Percentiles rank a stretch among this genome's conserved stretches.
Conservation (phyloP, 2,888 invertebrate species). For the Chesias legatella region DNA sequence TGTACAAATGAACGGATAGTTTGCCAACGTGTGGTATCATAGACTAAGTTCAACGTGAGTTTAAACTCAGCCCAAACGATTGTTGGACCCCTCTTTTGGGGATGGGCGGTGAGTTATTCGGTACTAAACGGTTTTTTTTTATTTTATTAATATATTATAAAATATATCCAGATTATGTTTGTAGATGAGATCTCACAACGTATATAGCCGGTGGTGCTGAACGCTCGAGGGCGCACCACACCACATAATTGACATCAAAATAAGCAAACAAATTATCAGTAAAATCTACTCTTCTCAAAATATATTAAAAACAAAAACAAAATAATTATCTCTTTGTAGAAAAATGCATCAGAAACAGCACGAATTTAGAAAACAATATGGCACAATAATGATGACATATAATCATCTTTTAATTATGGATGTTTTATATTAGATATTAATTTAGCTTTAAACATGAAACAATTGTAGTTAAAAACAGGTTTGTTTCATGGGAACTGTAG, state of each 20-base stretch:
- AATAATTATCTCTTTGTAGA: slow-evolving; percentile 24
- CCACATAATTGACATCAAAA: slow-evolving; percentile 74
- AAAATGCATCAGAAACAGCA: slow-evolving; percentile 12
- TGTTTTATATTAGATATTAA: neutral
- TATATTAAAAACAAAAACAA: slow-evolving; percentile 38
- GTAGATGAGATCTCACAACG: no score
- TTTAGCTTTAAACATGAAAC: neutral
- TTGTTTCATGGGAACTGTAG: no score
- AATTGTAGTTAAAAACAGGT: no score
- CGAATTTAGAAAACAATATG: slow-evolving; percentile 19
- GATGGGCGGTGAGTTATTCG: no score
- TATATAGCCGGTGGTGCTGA: slow-evolving; percentile 38
- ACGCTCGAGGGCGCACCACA: slow-evolving; percentile 69
- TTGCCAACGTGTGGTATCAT: no score
- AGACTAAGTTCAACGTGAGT: no score
- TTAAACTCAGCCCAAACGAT: no score
- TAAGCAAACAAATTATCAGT: slow-evolving; percentile 36
- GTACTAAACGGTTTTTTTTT: no score
- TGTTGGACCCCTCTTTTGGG: no score
- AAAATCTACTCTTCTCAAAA: slow-evolving; percentile 30
- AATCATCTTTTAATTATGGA: neutral
- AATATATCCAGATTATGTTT: no score
- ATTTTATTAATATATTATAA: no score
- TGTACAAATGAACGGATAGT: no score
- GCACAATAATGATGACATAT: slow-evolving; percentile 19